phyloP scores from a whole-genome alignment of 2,797 vertebrate genomes.

The Phaenicophaeus curvirostris region DNA sequence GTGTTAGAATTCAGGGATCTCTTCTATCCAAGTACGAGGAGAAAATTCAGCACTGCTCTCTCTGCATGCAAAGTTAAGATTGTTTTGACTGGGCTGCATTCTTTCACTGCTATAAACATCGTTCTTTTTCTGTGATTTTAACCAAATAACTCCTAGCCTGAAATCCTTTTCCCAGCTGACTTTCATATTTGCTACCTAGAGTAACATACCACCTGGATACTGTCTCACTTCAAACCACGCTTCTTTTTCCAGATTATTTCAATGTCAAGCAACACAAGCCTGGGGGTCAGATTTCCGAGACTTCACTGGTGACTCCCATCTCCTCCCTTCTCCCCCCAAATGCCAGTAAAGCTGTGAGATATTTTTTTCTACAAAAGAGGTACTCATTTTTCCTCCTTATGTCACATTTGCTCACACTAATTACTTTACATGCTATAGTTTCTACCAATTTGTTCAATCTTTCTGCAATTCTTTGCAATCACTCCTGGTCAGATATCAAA shows the following conservation, averaged over 20 bases:
- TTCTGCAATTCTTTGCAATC: background rate
- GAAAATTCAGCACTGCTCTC: background rate
- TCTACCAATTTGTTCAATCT: background rate
- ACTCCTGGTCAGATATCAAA: background rate
- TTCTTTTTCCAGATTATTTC: background rate
- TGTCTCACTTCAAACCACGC: background rate
- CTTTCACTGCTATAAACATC: background rate
- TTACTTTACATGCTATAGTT: background rate
- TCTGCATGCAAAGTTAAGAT: background rate
- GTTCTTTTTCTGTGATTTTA: background rate
- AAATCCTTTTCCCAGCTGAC: background rate
- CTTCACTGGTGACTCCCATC: background rate
- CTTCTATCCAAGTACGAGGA: background rate
- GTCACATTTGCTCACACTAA: background rate
- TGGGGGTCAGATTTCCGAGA: background rate
- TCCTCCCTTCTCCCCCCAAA: background rate
- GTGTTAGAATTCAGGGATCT: background rate
- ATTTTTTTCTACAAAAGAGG: background rate
- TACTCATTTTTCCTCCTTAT: background rate
- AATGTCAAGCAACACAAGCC: background rate
- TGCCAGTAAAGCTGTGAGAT: background rate
- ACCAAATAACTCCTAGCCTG: background rate
- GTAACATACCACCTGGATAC: background rate
- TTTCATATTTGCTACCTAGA: background rate
- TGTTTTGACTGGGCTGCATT: background rate